These are phyloP conservation scores for Physella acuta DNA, from an alignment of 1,140 invertebrate genomes.

Conservation along the genomic window DNA sequence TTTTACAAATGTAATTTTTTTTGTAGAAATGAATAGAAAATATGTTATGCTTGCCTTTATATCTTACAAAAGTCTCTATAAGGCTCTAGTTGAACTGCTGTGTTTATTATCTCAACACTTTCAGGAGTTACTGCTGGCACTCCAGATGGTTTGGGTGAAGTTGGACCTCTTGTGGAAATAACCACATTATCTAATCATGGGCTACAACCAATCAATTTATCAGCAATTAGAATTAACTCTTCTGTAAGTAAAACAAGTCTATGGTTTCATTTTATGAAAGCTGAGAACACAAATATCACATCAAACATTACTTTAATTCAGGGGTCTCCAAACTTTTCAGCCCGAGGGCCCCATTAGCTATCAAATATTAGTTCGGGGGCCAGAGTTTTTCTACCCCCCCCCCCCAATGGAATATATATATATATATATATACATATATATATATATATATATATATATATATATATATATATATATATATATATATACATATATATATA, in stretches of 20 bases:
- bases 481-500: neutral
- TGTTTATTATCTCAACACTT: neutral
- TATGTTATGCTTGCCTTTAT: no score
- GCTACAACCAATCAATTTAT: conserved; percentile 29
- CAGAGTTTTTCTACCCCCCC: neutral
- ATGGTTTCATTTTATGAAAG: neutral
- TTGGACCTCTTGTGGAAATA: conserved; percentile 12
- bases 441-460: neutral
- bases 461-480: conserved; percentile 3
- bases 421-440: neutral
- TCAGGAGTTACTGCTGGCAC: conserved; percentile 19
- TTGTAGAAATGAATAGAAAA: no score
- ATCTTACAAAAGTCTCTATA: no score
- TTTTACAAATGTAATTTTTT: no score
- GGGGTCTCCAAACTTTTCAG: no score
- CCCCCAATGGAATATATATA: neutral
- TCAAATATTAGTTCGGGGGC: neutral
- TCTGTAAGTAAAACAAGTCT: conserved; percentile 28
- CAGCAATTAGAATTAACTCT: conserved; percentile 24
- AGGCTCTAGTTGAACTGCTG: no score
- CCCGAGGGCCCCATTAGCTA: no score
- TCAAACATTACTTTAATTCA: neutral
- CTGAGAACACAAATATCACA: neutral
- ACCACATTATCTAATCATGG: conserved; percentile 25
- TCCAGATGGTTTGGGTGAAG: conserved; percentile 1